Evolutionary conservation across 2,797 vertebrate genomes (phyloP), one percentile per base, ranked within the genome.

Genomic region (Darevskia mixta): DNA sequence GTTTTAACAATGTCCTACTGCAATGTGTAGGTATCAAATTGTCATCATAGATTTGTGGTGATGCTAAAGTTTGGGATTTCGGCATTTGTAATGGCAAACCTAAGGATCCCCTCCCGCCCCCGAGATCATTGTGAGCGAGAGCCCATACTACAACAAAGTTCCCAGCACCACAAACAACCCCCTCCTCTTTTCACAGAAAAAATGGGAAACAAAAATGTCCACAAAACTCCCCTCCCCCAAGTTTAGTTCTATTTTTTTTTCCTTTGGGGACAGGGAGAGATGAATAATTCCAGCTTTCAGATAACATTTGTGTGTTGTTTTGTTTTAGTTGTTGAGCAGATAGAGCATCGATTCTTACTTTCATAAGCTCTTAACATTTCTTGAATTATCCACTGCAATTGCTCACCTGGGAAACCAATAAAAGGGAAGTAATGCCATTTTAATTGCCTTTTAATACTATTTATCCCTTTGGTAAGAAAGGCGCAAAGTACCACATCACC

Each of bases 381-480:
- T 55, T 87, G 64, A 85, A 64, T 66, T 45, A 85, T 64, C 67
- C 55, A n/a, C 71, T 81, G 58, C 41, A 81, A 69, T 20, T 66
- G 69, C 67, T 79, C 89, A 87, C 85, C 71, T 80, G 85, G 85
- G 85, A 80, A 87, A 71, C 35, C 9, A 43, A 84, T 87, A 81
- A 69, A 69, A 85, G 77, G 23, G 32, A 80, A 45, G 27, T 87
- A 87, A 87, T 81, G 45, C 58, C 82, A 61, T 45, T 81, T 76
- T 87, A 83, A 87, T 76, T 79, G 84, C 27, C 35, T 75, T 87
- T 87, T 87, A 87, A 87, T 90, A 49, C 35, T 75, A 81, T 85
- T 87, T 87, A 90, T 41, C 61, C 23, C 45, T 79, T 81, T 55
- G 6, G 18, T 81, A 67, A 55, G 71, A 69, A 64, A 58, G 69